Conservation (phyloP, 2,888 invertebrate species). For the Dolichopus griseipennis region DNA sequence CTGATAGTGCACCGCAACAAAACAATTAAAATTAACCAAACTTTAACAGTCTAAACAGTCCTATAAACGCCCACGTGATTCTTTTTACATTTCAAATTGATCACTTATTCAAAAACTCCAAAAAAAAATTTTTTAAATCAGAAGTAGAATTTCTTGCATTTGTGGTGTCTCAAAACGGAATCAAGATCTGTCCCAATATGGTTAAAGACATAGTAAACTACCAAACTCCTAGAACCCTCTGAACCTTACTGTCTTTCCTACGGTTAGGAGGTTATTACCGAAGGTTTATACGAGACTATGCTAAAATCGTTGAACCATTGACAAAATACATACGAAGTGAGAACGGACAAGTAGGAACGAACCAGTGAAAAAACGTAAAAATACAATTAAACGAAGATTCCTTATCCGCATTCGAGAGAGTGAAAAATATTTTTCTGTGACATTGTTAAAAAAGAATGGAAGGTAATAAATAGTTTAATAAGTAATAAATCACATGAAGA, state of each 20-base stretch:
- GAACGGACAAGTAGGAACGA: neutral
- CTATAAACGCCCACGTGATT: neutral
- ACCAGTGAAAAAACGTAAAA: neutral
- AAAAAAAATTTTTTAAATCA: neutral
- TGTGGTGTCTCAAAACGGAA: neutral
- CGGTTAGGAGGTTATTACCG: neutral
- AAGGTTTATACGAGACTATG: neutral
- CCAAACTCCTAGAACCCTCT: neutral
- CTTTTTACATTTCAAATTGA: neutral
- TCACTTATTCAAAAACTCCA: neutral
- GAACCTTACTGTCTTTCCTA: neutral
- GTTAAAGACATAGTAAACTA: neutral
- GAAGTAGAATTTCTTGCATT: slow-evolving; percentile 7
- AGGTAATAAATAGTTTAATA: too few species aligned
- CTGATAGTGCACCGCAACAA: neutral
- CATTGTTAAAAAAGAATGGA: too few species aligned
- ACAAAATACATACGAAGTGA: neutral
- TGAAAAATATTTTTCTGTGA: too few species aligned
- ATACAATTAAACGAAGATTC: neutral
- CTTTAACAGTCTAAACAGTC: neutral
- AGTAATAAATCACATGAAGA: too few species aligned
- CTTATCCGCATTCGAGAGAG: neutral
- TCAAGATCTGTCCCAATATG: neutral
- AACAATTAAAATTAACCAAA: neutral
- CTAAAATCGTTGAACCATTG: neutral